These are phyloP conservation scores for Brachionichthys hirsutus DNA, from an alignment of 2,113 vertebrate genomes.

Conservation along the genomic window DNA sequence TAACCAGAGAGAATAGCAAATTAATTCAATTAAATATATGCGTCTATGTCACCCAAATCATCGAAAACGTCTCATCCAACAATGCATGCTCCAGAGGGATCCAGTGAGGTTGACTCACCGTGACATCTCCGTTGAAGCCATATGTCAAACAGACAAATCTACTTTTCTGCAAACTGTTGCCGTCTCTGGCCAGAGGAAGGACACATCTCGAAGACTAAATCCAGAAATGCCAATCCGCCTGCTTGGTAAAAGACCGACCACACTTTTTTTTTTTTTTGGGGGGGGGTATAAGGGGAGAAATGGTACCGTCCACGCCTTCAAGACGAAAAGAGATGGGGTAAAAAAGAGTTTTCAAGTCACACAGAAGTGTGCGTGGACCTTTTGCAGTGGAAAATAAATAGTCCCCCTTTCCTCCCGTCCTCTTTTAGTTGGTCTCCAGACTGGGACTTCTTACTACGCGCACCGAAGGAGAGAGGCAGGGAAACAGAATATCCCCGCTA, in stretches of 20 bases:
- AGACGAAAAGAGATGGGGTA: not conserved
- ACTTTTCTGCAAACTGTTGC: conserved; percentile 70
- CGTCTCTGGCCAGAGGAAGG: conserved; percentile 30
- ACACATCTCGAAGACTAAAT: conserved; percentile 52
- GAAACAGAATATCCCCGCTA: conserved; percentile 55
- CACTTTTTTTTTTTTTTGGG: conserved; percentile 24
- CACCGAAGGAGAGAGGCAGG: conserved; percentile 35
- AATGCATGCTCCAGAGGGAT: too few relatives aligned
- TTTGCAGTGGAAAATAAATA: conserved; percentile 1
- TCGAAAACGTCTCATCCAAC: too few relatives aligned
- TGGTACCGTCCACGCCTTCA: conserved; percentile 10
- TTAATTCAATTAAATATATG: too few relatives aligned
- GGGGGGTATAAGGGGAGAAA: not conserved
- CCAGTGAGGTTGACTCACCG: conserved; percentile 42
- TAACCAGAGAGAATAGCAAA: too few relatives aligned
- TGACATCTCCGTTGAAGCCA: conserved; percentile 61
- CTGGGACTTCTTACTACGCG: conserved; percentile 40
- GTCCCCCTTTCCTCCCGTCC: conserved; percentile 25
- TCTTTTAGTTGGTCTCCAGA: conserved; percentile 43
- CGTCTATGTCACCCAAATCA: too few relatives aligned
- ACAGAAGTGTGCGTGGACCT: conserved; percentile 1
- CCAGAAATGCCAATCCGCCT: conserved; percentile 54
- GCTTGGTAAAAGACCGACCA: conserved; percentile 8
- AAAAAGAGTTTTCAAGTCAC: conserved; percentile 28
- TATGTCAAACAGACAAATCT: conserved; percentile 44